A percentile compares a stretch with the other conserved stretches of the same genome.
Evolutionary conservation across 2,888 invertebrate species (phyloP).

Genomic region (Macaria liturata): DNA sequence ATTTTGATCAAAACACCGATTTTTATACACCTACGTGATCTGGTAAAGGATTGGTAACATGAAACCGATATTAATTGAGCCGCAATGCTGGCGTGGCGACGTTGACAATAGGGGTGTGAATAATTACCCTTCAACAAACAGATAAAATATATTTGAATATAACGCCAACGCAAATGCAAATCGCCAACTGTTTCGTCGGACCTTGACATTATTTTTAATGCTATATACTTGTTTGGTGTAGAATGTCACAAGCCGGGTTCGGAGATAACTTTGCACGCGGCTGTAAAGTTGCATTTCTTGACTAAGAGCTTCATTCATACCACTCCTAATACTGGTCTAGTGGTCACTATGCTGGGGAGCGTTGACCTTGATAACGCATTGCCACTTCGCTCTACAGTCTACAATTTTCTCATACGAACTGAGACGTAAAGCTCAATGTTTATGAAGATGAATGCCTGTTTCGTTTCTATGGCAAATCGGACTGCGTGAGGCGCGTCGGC

Average conservation of each 20-base stretch:
- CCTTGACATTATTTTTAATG: constrained; percentile 68
- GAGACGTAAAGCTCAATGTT: too few relatives aligned
- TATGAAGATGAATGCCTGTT: too few relatives aligned
- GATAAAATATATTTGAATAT: constrained; percentile 45
- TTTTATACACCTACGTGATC: too few relatives aligned
- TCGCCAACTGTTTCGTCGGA: constrained; percentile 43
- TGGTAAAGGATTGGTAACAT: too few relatives aligned
- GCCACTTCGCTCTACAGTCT: too few relatives aligned
- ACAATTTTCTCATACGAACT: too few relatives aligned
- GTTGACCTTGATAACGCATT: constrained; percentile 1
- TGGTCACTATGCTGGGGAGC: constrained; percentile 5
- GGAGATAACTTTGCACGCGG: constrained; percentile 20
- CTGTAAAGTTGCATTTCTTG: constrained; percentile 13
- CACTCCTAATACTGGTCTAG: constrained; percentile 8
- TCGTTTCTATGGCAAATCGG: too few relatives aligned
- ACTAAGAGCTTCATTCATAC: constrained; percentile 10
- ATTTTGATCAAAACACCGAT: too few relatives aligned
- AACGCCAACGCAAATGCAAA: constrained; percentile 60
- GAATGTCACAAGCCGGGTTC: constrained; percentile 26
- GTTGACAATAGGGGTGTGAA: constrained; percentile 37
- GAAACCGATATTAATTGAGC: constrained; percentile 8
- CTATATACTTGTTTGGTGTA: constrained; percentile 26
- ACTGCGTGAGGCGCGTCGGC: neutral
- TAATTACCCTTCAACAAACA: constrained; percentile 36
- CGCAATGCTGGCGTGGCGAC: constrained; percentile 27